Conservation (phyloP, 2,888 invertebrate species). For the Pomacea canaliculata region DNA sequence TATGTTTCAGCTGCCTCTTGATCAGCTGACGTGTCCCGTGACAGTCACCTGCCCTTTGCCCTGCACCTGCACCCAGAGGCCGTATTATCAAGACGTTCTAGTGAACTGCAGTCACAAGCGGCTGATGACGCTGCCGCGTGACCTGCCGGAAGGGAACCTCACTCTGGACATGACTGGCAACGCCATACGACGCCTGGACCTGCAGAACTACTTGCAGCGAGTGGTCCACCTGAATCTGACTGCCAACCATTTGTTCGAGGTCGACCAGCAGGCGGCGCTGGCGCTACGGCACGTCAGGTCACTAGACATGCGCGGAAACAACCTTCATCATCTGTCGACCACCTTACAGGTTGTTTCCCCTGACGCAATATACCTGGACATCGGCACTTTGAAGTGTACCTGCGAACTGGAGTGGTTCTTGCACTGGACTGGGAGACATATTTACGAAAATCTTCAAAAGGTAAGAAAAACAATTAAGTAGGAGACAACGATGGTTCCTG, state of each 20-base stretch:
- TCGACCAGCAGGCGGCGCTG: not conserved
- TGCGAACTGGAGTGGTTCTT: constrained; percentile 12
- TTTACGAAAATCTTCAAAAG: not conserved
- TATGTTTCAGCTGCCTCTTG: not conserved
- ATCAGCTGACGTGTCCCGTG: constrained; percentile 3
- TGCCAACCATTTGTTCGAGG: not conserved
- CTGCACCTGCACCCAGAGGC: constrained; percentile 1
- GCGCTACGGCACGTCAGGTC: constrained; percentile 4
- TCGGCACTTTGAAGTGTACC: constrained; percentile 10
- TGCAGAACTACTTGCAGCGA: not conserved
- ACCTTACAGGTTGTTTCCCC: constrained; percentile 9
- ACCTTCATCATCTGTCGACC: not conserved
- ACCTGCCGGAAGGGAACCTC: constrained; percentile 7
- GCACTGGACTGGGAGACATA: not conserved
- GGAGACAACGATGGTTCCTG: no score
- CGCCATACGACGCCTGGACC: not conserved
- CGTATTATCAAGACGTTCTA: not conserved
- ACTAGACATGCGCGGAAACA: constrained; percentile 5
- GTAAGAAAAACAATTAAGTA: no score
- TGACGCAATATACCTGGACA: not conserved
- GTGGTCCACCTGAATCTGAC: not conserved
- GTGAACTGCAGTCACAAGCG: not conserved
- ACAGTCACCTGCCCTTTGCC: not conserved
- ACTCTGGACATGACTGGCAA: constrained; percentile 10
- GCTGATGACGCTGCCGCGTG: not conserved